Evolutionary conservation across 2,113 vertebrate genomes (phyloP), one percentile per base, ranked within the genome.

Genomic region (Lepus timidus): DNA sequence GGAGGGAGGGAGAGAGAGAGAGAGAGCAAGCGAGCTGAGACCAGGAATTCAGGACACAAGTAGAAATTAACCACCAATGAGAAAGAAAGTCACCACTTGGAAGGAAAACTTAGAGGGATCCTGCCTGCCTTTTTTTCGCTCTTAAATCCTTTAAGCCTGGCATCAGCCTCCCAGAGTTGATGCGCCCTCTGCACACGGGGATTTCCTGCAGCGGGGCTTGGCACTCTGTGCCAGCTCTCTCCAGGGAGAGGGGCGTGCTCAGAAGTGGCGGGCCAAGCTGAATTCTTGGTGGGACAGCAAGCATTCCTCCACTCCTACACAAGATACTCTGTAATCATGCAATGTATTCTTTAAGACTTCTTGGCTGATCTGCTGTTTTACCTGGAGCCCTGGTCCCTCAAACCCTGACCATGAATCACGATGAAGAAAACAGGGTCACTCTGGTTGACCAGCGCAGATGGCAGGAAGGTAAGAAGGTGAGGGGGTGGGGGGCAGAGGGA

Each of bases 71-170:
- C 16, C 61, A 91, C 51, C 65, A 27, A 52, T 2, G 6, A 93
- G 3, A 90, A 49, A 70, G 49, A 90, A 51, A 49, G 6, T 29
- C 85, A 55, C 44, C 58, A 76, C 29, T 74, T 44, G 11, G 22
- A 91, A 91, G 20, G 93, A 88, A 90, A 73, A 65, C 23, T 9
- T 31, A 75, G 62, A 82, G n/a, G 58, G 93, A 52, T 88, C 85
- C 44, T 52, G 10, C 25, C 22, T 94, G 64, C 22, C 67, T 91
- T n/a, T 36, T 73, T 85, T 67, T 79, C 67, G 36, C 6, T 76
- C 44, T 81, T 29, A 62, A 67, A 49, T 49, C 49, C 49, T 75
- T 44, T 83, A 36, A 88, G 27, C 19, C 33, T 85, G 62, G 29
- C 33, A 76, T 39, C 67, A 81, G 13, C 31, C 75, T 90, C 85